Evolutionary conservation across 2,888 invertebrate species (phyloP).

Genomic region (Strigamia crassipes): DNA sequence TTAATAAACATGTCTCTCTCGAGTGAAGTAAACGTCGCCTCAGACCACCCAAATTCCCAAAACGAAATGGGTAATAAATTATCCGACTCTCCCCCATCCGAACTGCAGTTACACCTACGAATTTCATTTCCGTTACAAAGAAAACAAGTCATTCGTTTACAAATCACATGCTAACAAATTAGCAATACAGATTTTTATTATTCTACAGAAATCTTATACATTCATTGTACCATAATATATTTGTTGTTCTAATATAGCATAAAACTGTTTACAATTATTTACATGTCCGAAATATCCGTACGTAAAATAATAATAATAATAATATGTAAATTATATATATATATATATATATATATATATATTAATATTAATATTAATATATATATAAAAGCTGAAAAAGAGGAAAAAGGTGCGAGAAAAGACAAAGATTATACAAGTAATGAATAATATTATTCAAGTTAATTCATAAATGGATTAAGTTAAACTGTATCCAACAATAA

Average conservation of each 20-base stretch:
- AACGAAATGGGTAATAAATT: too few species aligned
- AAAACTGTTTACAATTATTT: constrained; percentile 4
- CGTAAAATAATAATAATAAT: background rate
- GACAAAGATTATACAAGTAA: background rate
- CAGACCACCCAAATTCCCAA: too few species aligned
- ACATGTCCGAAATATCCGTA: constrained; percentile 4
- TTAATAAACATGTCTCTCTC: too few species aligned
- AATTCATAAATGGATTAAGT: background rate
- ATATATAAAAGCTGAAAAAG: background rate
- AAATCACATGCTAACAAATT: background rate
- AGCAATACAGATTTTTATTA: background rate
- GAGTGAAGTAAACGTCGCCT: too few species aligned
- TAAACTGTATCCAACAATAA: background rate
- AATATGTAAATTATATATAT: background rate
- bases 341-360: background rate
- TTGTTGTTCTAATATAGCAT: background rate
- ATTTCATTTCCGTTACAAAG: too few species aligned
- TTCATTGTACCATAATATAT: background rate
- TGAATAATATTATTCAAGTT: background rate
- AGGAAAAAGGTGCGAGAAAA: background rate
- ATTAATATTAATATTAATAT: too few species aligned
- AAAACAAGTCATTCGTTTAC: too few species aligned
- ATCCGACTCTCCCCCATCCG: too few species aligned
- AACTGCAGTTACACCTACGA: too few species aligned
- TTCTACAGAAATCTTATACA: constrained; percentile 7